phyloP scores from a whole-genome alignment of 2,888 invertebrate species.

The Alloplasta piceator region DNA sequence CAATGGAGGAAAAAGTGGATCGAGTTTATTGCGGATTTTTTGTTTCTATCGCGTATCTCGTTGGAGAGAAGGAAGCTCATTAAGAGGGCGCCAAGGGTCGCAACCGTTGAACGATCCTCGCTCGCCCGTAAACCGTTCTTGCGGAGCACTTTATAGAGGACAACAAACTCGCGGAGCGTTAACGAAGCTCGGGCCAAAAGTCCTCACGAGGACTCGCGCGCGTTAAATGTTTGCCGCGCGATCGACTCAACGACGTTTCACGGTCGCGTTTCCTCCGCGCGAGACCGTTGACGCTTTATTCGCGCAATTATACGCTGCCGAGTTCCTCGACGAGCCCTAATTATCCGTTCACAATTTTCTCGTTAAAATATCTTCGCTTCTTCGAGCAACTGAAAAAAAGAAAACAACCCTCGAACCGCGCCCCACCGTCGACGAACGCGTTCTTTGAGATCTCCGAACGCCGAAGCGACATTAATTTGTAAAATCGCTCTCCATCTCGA shows the following conservation, averaged over 20 bases:
- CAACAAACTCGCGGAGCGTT: slow-evolving; percentile 62
- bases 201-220: slow-evolving; percentile 7
- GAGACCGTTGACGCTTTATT: slow-evolving; percentile 67
- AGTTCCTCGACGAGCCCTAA: slow-evolving; percentile 72
- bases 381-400: slow-evolving; percentile 1
- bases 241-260: slow-evolving; percentile 26
- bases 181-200: slow-evolving; percentile 63
- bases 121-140: slow-evolving; percentile 57
- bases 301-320: slow-evolving; percentile 75
- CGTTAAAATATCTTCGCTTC: slow-evolving; percentile 75
- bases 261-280: slow-evolving; percentile 36
- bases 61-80: slow-evolving; percentile 53
- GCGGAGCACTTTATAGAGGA: slow-evolving; percentile 43
- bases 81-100: slow-evolving; percentile 68
- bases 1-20: slow-evolving; percentile 54
- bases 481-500: too few species aligned
- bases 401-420: slow-evolving; percentile 10
- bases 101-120: slow-evolving; percentile 70
- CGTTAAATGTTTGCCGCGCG: slow-evolving; percentile 23
- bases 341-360: slow-evolving; percentile 78
- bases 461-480: too few species aligned
- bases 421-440: not conserved
- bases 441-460: too few species aligned
- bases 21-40: slow-evolving; percentile 22
- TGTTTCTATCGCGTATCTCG: slow-evolving; percentile 15